Evolutionary conservation across 2,797 vertebrate species (phyloP).

Genomic region (Limnodromus scolopaceus): DNA sequence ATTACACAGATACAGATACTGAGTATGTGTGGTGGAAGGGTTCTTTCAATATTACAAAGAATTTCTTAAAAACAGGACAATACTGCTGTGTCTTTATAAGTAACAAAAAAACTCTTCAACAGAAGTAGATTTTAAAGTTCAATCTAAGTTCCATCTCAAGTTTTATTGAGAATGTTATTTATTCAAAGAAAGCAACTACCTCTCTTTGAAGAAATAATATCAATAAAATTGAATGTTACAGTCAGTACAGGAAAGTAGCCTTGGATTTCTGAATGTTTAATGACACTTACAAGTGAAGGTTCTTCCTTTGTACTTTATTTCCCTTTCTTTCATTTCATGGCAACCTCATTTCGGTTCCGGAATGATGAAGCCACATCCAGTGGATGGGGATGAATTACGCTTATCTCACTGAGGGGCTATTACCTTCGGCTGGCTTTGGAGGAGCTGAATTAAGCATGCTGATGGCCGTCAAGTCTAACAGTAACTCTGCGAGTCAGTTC

Average conservation of each 20-base stretch:
- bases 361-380: not conserved
- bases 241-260: not conserved
- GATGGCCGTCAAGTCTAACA: not conserved
- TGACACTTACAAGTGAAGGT: not conserved
- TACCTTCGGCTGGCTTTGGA: not conserved
- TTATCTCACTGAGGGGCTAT: not conserved
- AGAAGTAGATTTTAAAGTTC: not conserved
- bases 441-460: not conserved
- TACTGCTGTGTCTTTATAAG: not conserved
- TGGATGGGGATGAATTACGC: not conserved
- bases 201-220: slow-evolving; percentile 57
- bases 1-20: not conserved
- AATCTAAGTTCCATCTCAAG: not conserved
- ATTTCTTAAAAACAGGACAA: not conserved
- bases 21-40: not conserved
- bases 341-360: not conserved
- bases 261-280: not conserved
- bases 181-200: slow-evolving; percentile 49
- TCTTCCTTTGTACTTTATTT: not conserved
- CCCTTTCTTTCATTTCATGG: not conserved
- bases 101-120: not conserved
- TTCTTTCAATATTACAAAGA: not conserved
- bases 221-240: not conserved
- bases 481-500: not conserved
- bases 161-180: slow-evolving; percentile 27